Base-by-base conservation (phyloP, 2,797 vertebrate species). In the Cynodonichthys magdalenae region DNA sequence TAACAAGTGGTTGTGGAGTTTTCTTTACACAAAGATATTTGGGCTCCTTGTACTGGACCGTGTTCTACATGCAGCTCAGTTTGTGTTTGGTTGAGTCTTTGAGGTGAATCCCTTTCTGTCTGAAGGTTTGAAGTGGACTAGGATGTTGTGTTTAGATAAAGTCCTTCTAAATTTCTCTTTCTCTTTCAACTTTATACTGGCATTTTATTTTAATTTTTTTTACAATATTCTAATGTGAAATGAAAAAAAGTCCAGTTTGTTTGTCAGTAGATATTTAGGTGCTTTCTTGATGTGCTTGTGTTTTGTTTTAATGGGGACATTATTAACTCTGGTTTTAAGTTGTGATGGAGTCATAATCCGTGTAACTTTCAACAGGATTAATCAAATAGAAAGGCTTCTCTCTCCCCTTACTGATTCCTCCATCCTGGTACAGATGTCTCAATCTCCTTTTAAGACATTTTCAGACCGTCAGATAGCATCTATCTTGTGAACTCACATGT, bases 371-470 rank as follows among this genome's bases (percentile, higher is more conserved):
- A 39, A 11, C 36, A 39, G 36, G 36, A 39, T 39, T 39, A 14
- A 12, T 10, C 36, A 39, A 14, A 39, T 39, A 14, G 11, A 39
- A 39, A 39, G 11, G 36, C 47, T 66, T 58, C 78, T 87, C 77
- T 83, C 57, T 80, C 52, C 48, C 50, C 36, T 44, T 79, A 66
- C 20, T 87, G 85, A 84, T 84, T 77, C 79, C 31, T 75, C 12
- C 48, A 51, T 69, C 70, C 54, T 62, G 36, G 51, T 59, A 49
- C 79, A 74, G 74, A 84, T 69, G 81, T 82, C 78, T 72, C 19
- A 18, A 18, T 45, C 60, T 61, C 9, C 59, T 67, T 66, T 78
- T 55, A 63, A 54, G 56, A 44, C 48, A 19, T 49, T 71, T 77
- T 55, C 47, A 74, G 48, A 41, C 46, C 20, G 39, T 67, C 42